phyloP scores from a whole-genome alignment of 2,113 vertebrate species.

The Bostrychus sinensis region DNA sequence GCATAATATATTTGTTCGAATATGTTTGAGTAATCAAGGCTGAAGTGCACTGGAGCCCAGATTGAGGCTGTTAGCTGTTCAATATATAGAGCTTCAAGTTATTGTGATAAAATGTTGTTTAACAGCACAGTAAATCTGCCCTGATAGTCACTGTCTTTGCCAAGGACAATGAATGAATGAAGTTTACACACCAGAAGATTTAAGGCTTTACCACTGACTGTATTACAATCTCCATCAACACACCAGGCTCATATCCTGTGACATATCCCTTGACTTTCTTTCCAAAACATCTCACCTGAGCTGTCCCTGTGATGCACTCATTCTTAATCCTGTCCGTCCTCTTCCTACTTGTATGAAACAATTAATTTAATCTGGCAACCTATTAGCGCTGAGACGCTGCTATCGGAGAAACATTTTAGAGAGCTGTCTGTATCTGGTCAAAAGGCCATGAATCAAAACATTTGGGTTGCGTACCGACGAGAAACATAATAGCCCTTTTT shows the following conservation, averaged over 20 bases:
- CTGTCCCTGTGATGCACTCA: too few species aligned
- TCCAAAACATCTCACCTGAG: not conserved
- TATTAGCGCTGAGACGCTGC: slow-evolving; percentile 57
- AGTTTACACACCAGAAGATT: slow-evolving; percentile 22
- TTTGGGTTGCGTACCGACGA: slow-evolving; percentile 50
- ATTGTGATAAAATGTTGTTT: slow-evolving; percentile 24
- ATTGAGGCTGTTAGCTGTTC: not conserved
- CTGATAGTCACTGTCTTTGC: slow-evolving; percentile 12
- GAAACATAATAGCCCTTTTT: slow-evolving; percentile 58
- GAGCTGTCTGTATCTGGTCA: slow-evolving; percentile 54
- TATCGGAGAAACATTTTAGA: slow-evolving; percentile 66
- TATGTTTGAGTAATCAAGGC: too few species aligned
- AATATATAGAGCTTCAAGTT: slow-evolving; percentile 4
- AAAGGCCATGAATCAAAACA: slow-evolving; percentile 66
- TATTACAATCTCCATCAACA: slow-evolving; percentile 17
- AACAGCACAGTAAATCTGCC: slow-evolving; percentile 10
- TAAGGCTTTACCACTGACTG: slow-evolving; percentile 9
- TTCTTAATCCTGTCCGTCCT: too few species aligned
- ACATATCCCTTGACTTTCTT: not conserved
- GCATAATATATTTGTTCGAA: too few species aligned
- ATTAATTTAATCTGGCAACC: slow-evolving; percentile 61
- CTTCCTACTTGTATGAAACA: slow-evolving; percentile 28
- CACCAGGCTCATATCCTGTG: not conserved
- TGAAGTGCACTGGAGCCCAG: not conserved
- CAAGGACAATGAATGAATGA: slow-evolving; percentile 26